Percentiles rank a stretch among this genome's conserved stretches.
Conservation (phyloP, 92 coral and sea anemone genomes). For the Epizoanthus stellaris region DNA sequence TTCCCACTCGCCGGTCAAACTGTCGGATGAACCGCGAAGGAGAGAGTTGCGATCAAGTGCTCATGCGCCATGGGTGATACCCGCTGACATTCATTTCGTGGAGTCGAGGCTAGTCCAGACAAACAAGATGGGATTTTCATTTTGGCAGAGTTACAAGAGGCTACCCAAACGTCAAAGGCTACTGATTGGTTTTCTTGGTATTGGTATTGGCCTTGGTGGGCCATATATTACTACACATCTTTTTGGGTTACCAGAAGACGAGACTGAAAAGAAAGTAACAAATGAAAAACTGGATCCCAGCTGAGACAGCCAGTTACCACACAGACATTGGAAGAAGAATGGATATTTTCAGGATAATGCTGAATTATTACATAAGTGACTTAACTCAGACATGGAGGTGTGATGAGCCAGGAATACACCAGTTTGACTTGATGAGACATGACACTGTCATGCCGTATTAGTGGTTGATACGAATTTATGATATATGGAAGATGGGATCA, state of each 20-base stretch:
- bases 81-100: conserved; percentile 47
- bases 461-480: too few species aligned
- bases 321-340: too few species aligned
- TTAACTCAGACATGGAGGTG: too few species aligned
- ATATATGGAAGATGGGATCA: too few species aligned
- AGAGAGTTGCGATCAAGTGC: conserved; percentile 24
- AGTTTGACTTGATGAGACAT: too few species aligned
- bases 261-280: conserved; percentile 16
- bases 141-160: conserved; percentile 85
- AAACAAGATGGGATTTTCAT: conserved; percentile 77
- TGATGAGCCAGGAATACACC: too few species aligned
- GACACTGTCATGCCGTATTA: too few species aligned
- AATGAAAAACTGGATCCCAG: not conserved
- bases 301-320: too few species aligned
- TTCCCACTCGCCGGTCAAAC: conserved; percentile 61
- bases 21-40: conserved; percentile 57
- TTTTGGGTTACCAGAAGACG: conserved; percentile 37
- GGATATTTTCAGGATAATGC: too few species aligned
- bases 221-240: conserved; percentile 75
- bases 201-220: conserved; percentile 83
- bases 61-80: conserved; percentile 38
- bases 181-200: conserved; percentile 79
- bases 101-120: not conserved
- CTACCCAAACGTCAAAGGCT: conserved; percentile 73
- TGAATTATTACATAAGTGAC: too few species aligned